Evolutionary conservation across 1,140 invertebrate species (phyloP), one percentile per base, ranked within the genome.

Genomic region (Drosophila prosaltans): DNA sequence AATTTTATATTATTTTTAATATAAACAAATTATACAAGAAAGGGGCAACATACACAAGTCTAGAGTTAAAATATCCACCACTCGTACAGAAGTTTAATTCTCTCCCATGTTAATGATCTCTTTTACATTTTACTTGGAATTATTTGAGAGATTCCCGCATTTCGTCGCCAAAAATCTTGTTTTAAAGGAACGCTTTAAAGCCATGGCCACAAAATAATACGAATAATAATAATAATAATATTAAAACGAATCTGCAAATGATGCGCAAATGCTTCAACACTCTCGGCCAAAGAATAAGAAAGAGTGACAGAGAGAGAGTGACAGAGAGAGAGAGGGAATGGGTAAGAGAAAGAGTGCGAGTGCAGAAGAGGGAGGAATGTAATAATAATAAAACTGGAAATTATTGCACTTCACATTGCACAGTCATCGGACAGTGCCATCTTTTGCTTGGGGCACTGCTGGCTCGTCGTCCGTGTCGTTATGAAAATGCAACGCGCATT

Each of bases 321-420:
- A n/a, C n/a, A n/a, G 32, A 36, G 32, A 36, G 32, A 3, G 6
- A 36, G 32, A 36, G 32, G 6, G 6, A 36, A 7, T 4, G 32
- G 6, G 32, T 4, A 0, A 7, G 32, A 1, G 32, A 36, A 7
- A 6, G 6, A 36, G 28, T 30, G 28, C 2, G 28, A 30, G 28
- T 3, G 28, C 4, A 2, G 36, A 8, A 6, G 36, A 1, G 9
- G 36, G 45, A 16, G 16, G 78, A 84, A 81, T 78, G 85, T 78
- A 90, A 89, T 90, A 89, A 89, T 88, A 88, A 88, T 88, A 89
- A 89, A 84, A 84, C 89, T 76, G 65, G 76, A 89, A 89, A 90
- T 89, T 89, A 89, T 89, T 89, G 84, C 84, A 90, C 85, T 84
- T 81, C 84, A 75, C 85, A 88, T 84, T 84, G 32, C 78, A 69